Evolutionary conservation across 1,140 invertebrate genomes (phyloP), one percentile per base, ranked within the genome.

Genomic region (Dysdera silvatica): DNA sequence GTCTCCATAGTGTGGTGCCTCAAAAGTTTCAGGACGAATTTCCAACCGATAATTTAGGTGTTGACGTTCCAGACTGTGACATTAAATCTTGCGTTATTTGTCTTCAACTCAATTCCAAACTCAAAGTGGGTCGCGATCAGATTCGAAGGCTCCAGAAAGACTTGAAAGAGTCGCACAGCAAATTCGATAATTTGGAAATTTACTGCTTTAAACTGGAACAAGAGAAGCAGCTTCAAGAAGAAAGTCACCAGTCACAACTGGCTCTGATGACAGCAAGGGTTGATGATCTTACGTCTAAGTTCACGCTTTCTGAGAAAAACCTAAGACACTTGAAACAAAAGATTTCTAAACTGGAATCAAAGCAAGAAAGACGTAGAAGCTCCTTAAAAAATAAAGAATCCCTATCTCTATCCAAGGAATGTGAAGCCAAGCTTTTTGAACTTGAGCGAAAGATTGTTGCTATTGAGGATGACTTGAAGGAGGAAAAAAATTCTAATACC

Each of bases 101-200:
- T 16, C n/a, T 28, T 4, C 53, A 26, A 8, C 16, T 61, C 10
- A 61, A 47, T 26, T 35, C 37, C 4, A 53, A 61, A 24, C 28
- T 61, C 35, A 33, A 43, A 16, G 29, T 87, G 73, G 88, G 88
- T 0, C 83, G 90, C 1, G 80, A 84, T 58, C 88, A 91, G 77
- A 91, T 91, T 18, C 80, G 85, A 67, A 83, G 85, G 4, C 85
- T 92, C 81, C 88, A 89, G 67, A 82, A 84, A 24, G 87, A 91
- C 71, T 76, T 92, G 0, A 82, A 85, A 23, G 86, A 89, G 69
- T 85, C 87, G 3, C 84, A 91, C 70, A 83, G 83, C 18, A 83
- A 84, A 70, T 87, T 86, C 69, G 89, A 91, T 73, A 85, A 84
- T 65, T 74, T 91, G 4, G 89, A 92, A 73, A 74, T 91, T 29